Percentiles rank a stretch among this genome's conserved stretches.
phyloP scores from a whole-genome alignment of 2,888 invertebrate species.

The Eulithis prunata region DNA sequence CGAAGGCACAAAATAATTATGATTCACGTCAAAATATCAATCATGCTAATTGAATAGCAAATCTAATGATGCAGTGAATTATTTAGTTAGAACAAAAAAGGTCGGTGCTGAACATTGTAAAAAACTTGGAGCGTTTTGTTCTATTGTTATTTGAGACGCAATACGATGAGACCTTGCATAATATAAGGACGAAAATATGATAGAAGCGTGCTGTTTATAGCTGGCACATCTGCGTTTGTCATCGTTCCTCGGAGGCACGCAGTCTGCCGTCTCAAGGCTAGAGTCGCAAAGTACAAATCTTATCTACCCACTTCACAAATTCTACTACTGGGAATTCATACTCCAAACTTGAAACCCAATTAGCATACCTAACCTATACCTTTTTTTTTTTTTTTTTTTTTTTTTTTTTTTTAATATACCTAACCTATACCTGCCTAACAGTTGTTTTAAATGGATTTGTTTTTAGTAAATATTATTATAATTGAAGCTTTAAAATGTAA shows the following conservation, averaged over 20 bases:
- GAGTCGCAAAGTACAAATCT: conserved; percentile 31
- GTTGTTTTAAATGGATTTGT: not conserved
- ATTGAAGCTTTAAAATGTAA: conserved; percentile 8
- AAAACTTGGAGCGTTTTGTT: conserved; percentile 34
- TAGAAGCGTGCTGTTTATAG: conserved; percentile 49
- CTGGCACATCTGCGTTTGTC: conserved; percentile 52
- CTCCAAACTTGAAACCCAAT: conserved; percentile 14
- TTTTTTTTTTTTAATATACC: too few relatives aligned
- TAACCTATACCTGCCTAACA: too few relatives aligned
- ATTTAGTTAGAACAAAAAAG: conserved; percentile 44
- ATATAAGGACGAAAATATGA: conserved; percentile 32
- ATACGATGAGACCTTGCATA: conserved; percentile 23
- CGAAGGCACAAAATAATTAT: conserved; percentile 37
- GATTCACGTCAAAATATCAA: conserved; percentile 42
- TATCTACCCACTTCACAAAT: conserved; percentile 34
- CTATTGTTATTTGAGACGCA: conserved; percentile 31
- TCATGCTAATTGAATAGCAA: conserved; percentile 44
- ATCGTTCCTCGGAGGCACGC: conserved; percentile 59
- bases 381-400: too few relatives aligned
- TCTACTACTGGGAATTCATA: conserved; percentile 13
- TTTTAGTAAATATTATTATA: conserved; percentile 10
- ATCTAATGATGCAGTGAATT: conserved; percentile 38
- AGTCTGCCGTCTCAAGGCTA: conserved; percentile 65
- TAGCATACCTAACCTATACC: not conserved
- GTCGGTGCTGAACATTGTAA: conserved; percentile 45